Conservation (phyloP, 2,797 vertebrate genomes). For the Cuculus canorus region DNA sequence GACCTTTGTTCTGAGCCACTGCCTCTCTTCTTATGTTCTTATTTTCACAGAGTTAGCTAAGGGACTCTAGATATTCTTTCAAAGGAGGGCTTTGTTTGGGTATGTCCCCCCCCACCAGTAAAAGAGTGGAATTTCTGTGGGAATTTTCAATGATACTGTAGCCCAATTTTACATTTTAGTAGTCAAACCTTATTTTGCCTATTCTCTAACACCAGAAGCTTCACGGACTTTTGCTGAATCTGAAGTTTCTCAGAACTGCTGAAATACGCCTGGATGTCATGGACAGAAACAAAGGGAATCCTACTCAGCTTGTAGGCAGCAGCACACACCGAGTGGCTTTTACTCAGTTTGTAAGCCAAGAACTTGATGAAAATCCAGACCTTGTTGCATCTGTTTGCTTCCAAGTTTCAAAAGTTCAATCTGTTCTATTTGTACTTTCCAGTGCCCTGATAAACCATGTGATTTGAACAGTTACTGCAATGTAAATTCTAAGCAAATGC, state of each 20-base stretch:
- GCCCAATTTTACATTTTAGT: background rate
- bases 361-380: background rate
- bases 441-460: background rate
- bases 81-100: background rate
- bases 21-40: background rate
- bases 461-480: background rate
- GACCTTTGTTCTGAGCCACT: background rate
- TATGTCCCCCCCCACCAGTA: background rate
- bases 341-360: background rate
- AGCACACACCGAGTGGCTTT: background rate
- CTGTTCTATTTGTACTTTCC: background rate
- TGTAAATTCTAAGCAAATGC: background rate
- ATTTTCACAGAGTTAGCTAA: background rate
- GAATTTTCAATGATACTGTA: background rate
- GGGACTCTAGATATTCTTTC: background rate
- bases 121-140: background rate
- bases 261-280: background rate
- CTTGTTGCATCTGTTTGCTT: background rate
- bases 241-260: background rate
- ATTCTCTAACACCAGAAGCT: background rate
- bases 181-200: background rate
- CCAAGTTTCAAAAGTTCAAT: conserved; percentile 27
- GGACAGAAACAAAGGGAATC: conserved; percentile 9
- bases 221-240: background rate
- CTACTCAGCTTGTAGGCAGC: background rate